Evolutionary conservation across 2,113 vertebrate genomes (phyloP).

Genomic region (Apodemus speciosus): DNA sequence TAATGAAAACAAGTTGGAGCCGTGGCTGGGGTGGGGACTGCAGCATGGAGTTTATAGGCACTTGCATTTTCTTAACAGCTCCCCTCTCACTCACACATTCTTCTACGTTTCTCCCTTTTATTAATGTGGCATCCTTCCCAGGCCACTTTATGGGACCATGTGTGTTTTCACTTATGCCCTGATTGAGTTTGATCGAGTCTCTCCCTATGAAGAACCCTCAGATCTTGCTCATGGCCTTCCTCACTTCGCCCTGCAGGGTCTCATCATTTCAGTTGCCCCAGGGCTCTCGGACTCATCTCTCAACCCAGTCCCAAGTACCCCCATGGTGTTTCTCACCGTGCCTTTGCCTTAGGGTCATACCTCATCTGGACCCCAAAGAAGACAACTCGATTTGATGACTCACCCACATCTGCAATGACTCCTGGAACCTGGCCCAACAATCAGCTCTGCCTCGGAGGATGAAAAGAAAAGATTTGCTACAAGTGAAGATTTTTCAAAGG

Average conservation of each 20-base stretch:
- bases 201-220: conserved; percentile 54
- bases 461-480: conserved; percentile 56
- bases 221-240: conserved; percentile 53
- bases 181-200: conserved; percentile 66
- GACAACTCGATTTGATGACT: conserved; percentile 25
- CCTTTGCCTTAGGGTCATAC: neutral
- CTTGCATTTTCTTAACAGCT: conserved; percentile 76
- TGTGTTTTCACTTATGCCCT: conserved; percentile 80
- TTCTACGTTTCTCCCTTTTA: conserved; percentile 83
- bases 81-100: conserved; percentile 81
- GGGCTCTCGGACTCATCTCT: neutral
- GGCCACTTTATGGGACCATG: conserved; percentile 77
- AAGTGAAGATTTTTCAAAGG: conserved; percentile 64
- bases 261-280: fast-evolving
- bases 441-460: conserved; percentile 34
- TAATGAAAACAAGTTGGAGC: conserved; percentile 62
- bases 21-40: neutral
- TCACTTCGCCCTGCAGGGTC: neutral
- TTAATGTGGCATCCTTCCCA: conserved; percentile 83
- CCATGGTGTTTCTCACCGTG: neutral
- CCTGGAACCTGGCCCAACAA: conserved; percentile 55
- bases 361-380: conserved; percentile 5
- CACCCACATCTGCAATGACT: conserved; percentile 43
- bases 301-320: neutral
- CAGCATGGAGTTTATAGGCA: conserved; percentile 72